Evolutionary conservation across 2,113 vertebrate genomes (phyloP), one percentile per base, ranked within the genome.

Genomic region (Callaeas wilsoni): DNA sequence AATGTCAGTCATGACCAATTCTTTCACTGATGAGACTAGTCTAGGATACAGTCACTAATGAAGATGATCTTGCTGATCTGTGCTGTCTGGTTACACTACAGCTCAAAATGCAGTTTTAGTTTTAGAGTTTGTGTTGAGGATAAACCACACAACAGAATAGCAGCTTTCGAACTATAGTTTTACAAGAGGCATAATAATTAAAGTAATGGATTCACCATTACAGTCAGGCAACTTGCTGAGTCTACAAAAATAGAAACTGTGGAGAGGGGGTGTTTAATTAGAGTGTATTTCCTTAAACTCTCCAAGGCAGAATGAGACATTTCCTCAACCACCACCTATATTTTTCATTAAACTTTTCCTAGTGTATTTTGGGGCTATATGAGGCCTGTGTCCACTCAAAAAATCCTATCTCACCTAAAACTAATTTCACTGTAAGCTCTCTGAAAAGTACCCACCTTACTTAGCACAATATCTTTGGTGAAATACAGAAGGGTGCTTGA

Each of bases 51-150:
- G 49, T 32, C 62, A 13, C 42, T 96, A 90, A 94, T 92, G 55
- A 94, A 87, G 57, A 97, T 62, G n/a, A 88, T 86, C 23, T 84
- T 95, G 83, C 76, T 95, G 77, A 84, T 91, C 52, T 91, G 41
- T 89, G 50, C 32, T 94, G 14, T 82, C 91, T 90, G 69, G 27
- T 89, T 62, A 56, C 37, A 63, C 76, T 87, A 49, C 18, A 67
- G 44, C 42, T 92, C 22, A 62, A 94, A 90, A 33, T 64, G n/a
- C 37, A 85, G 42, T 78, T 92, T 76, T 50, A 74, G 52, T 42
- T 70, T 42, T 44, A 35, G 32, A 47, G 18, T 67, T 81, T 73
- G 52, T 32, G 64, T 42, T 52, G 39, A 52, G 32, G 32, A 56
- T 49, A 89, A 81, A 94, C 39, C 52, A 67, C 41, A 29, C 14